Conservation (phyloP, 2,888 invertebrate genomes). For the Polydrusus cervinus region DNA sequence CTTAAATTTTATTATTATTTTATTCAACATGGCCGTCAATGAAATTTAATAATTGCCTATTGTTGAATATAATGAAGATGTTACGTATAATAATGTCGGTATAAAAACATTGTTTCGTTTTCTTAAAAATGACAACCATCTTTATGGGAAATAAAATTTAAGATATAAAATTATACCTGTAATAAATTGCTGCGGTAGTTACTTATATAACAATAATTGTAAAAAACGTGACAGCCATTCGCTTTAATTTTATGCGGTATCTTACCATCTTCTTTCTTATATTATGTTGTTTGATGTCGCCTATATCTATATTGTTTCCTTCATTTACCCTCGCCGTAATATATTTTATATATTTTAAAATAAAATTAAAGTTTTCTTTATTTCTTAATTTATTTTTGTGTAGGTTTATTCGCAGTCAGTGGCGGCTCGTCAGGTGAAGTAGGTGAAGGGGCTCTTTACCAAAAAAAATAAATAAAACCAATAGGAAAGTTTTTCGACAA, state of each 20-base stretch:
- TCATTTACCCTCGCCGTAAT: too few species aligned
- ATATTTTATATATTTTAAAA: too few species aligned
- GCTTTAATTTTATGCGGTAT: background rate
- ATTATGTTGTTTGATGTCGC: background rate
- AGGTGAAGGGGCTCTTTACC: too few species aligned
- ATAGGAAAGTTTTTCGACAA: too few species aligned
- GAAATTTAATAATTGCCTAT: conserved; percentile 32
- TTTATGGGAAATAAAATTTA: conserved; percentile 2
- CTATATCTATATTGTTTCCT: background rate
- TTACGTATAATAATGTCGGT: conserved; percentile 16
- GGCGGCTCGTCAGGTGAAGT: too few species aligned
- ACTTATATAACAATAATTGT: background rate
- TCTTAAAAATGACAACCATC: conserved; percentile 13
- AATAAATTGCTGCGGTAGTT: background rate
- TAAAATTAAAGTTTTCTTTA: too few species aligned
- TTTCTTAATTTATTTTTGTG: too few species aligned
- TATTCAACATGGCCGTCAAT: conserved; percentile 32
- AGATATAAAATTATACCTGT: conserved; percentile 2
- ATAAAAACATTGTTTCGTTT: conserved; percentile 6
- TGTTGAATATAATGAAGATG: conserved; percentile 27
- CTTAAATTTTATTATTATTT: conserved; percentile 18
- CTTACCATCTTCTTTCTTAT: background rate
- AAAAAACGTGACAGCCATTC: background rate
- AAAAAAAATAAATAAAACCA: too few species aligned
- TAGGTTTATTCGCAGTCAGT: too few species aligned